phyloP scores from a whole-genome alignment of 2,797 vertebrate species.

The Mormyrops attenuatus region DNA sequence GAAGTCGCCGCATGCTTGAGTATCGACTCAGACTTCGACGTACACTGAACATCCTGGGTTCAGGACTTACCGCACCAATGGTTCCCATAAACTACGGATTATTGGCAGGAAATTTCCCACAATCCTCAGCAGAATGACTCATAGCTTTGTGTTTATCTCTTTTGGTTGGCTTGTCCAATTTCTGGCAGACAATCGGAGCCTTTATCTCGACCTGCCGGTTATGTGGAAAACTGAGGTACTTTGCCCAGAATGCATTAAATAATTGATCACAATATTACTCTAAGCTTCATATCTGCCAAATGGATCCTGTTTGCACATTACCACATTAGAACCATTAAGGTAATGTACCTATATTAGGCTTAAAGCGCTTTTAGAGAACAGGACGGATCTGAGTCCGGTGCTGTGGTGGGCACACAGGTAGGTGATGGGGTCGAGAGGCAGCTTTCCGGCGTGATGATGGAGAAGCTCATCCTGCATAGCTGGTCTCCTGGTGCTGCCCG shows the following conservation, averaged over 20 bases:
- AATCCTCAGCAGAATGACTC: neutral
- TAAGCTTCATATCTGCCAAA: slow-evolving; percentile 41
- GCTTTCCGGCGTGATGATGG: neutral
- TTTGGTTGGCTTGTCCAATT: neutral
- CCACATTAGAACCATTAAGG: slow-evolving; percentile 51
- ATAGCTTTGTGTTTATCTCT: neutral
- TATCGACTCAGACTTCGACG: neutral
- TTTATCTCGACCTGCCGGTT: slow-evolving; percentile 34
- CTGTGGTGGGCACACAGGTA: neutral
- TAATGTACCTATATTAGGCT: slow-evolving; percentile 37
- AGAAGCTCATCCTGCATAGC: neutral
- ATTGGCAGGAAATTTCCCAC: neutral
- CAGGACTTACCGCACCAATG: neutral
- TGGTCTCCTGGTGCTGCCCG: neutral
- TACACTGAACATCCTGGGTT: neutral
- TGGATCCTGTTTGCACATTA: slow-evolving; percentile 41
- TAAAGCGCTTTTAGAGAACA: slow-evolving; percentile 17
- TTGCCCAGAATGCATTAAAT: slow-evolving; percentile 17
- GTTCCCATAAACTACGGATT: neutral
- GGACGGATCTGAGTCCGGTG: neutral
- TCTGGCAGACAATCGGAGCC: neutral
- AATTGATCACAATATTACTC: slow-evolving; percentile 17
- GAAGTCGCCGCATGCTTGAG: neutral
- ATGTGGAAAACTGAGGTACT: slow-evolving; percentile 37
- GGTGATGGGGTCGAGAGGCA: neutral